Base-by-base conservation (phyloP, 2,888 invertebrate genomes). In the Megastigmus dorsalis region DNA sequence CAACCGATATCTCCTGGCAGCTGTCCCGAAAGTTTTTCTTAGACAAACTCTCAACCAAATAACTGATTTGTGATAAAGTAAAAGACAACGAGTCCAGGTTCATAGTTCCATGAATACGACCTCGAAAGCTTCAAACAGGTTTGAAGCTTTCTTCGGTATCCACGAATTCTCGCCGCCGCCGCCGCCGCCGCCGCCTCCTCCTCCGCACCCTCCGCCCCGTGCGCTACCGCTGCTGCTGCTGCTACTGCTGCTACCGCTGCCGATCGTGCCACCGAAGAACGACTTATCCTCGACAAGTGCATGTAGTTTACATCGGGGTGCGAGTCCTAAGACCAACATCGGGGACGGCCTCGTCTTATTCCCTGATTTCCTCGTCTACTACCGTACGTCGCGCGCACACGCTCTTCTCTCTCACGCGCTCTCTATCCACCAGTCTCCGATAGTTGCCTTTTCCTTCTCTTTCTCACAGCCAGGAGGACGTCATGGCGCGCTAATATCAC, bases 81-180 rank as follows among this genome's bases (percentile, higher is more conserved):
- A 97, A 95, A 93, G 95, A 96, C 93, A 97, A 93, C 93, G 97
- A 95, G 94, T 97, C 97, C 93, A 97, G 96, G 95, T 96, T 96
- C 97, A 97, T 97, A 96, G 95, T 96, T 96, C 95, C 95, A 93
- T 93, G 92, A 93, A 93, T 91, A 91, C 94, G 92, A 93, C 93
- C 92, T 92, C 94, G 95, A 95, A 95, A 95, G 95, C 95, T 95
- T 95, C 95, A 95, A 95, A 94, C 92, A 91, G 90, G 92, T 92
- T 95, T 95, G 95, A 95, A 95, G 95, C 95, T 94, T 94, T 94
- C 94, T 93, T 91, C 91, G 92, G 92, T 91, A 92, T 91, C 91
- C 92, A 92, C 92, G 91, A 92, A 91, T 91, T 90, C 91, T 75
- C 75, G 60, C 66, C 41, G 74, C 45, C 41, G 62, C 68, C 68